These are phyloP conservation scores for Folsomia candida DNA, from an alignment of 2,888 invertebrate species.

Conservation along the genomic window DNA sequence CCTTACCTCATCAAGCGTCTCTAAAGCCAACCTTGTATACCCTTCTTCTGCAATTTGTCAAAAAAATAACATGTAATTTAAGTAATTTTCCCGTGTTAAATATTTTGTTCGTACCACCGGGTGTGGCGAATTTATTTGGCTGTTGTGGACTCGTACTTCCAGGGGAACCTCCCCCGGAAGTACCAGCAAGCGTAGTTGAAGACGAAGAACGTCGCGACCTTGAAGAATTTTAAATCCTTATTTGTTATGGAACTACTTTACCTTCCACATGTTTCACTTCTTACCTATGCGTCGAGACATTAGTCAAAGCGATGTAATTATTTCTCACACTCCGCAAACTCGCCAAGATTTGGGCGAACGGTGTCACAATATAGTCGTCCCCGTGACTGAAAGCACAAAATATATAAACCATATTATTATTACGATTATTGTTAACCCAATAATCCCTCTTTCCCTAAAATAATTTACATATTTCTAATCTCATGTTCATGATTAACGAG, in stretches of 20 bases:
- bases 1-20: conserved; percentile 78
- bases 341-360: conserved; percentile 99
- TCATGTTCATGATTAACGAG: background rate
- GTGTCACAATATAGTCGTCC: conserved; percentile 99
- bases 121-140: conserved; percentile 11
- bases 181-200: conserved; percentile 68
- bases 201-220: conserved; percentile 78
- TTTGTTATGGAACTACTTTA: conserved; percentile 56
- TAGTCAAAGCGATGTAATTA: conserved; percentile 96
- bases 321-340: conserved; percentile 96
- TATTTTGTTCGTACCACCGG: no score
- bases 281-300: conserved; percentile 84
- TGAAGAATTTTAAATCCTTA: background rate
- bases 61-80: background rate
- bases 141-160: background rate
- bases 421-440: background rate
- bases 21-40: conserved; percentile 88
- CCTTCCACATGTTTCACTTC: background rate
- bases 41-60: conserved; percentile 68
- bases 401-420: conserved; percentile 52
- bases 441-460: background rate
- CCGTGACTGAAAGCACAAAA: no score
- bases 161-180: conserved; percentile 51
- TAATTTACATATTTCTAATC: conserved; percentile 8
- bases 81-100: no score